A percentile compares a stretch with the other conserved stretches of the same genome.
phyloP scores from a whole-genome alignment of 92 coral and sea anemone species.

The Bergia sp. region DNA sequence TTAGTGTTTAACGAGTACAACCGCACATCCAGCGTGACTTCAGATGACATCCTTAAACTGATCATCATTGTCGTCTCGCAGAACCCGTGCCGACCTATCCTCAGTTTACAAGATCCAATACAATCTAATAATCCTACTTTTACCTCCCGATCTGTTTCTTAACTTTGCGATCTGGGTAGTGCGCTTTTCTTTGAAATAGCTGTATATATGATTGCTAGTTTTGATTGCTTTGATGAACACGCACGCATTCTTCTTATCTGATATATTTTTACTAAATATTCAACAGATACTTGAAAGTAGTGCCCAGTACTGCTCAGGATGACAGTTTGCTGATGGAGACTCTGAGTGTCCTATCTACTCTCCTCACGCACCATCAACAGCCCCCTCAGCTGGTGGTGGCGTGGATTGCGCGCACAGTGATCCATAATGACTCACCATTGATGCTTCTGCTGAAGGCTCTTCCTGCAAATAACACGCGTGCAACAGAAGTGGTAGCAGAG shows the following conservation, averaged over 20 bases:
- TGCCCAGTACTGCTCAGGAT: slow-evolving; percentile 90
- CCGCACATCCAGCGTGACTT: not conserved
- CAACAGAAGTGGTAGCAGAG: slow-evolving; percentile 58
- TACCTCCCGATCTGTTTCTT: too few species aligned
- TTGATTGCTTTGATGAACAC: too few species aligned
- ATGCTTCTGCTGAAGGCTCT: slow-evolving; percentile 69
- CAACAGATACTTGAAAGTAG: slow-evolving; percentile 85
- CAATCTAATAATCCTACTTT: too few species aligned
- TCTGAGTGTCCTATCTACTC: slow-evolving; percentile 65
- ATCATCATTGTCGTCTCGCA: not conserved
- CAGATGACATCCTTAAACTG: not conserved
- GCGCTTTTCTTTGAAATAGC: too few species aligned
- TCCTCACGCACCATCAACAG: slow-evolving; percentile 70
- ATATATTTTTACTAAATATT: not conserved
- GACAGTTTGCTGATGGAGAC: slow-evolving; percentile 76
- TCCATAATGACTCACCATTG: slow-evolving; percentile 76
- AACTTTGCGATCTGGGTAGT: too few species aligned
- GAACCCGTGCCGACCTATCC: not conserved
- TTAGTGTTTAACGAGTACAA: not conserved
- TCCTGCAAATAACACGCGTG: slow-evolving; percentile 38
- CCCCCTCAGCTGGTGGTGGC: slow-evolving; percentile 87
- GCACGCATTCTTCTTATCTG: too few species aligned
- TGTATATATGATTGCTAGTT: not conserved
- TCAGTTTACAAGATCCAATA: too few species aligned
- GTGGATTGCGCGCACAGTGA: slow-evolving; percentile 83